Percentiles rank a stretch among this genome's conserved stretches.
These are phyloP conservation scores for Triplophysa tibetana DNA, from an alignment of 2,113 vertebrate species.

Conservation along the genomic window DNA sequence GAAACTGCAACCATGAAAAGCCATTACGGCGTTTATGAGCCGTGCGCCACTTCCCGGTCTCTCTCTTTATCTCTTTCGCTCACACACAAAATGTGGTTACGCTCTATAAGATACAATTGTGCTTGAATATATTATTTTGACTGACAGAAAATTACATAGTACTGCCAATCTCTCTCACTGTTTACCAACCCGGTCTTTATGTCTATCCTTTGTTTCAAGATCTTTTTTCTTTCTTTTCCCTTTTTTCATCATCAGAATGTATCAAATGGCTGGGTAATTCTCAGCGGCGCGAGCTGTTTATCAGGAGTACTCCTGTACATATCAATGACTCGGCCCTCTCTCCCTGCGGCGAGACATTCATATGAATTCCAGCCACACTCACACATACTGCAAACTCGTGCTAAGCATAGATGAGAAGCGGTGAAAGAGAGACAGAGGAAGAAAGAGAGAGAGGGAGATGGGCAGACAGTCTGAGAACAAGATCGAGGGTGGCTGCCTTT, in stretches of 20 bases:
- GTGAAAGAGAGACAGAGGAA: constrained; percentile 44
- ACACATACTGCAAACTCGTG: constrained; percentile 69
- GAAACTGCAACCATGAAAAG: constrained; percentile 44
- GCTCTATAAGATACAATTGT: constrained; percentile 44
- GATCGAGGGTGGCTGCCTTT: constrained; percentile 33
- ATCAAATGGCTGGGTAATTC: constrained; percentile 72
- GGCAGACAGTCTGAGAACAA: constrained; percentile 24
- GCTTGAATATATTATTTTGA: constrained; percentile 43
- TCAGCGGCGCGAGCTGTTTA: constrained; percentile 72
- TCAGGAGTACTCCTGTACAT: constrained; percentile 76
- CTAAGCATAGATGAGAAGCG: constrained; percentile 74
- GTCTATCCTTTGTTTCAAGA: constrained; percentile 59
- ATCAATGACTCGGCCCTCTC: constrained; percentile 74
- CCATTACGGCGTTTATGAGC: constrained; percentile 50
- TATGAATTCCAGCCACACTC: constrained; percentile 81
- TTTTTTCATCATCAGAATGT: constrained; percentile 69
- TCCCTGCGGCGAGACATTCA: constrained; percentile 70
- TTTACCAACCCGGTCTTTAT: constrained; percentile 62
- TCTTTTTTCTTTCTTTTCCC: constrained; percentile 50
- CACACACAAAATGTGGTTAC: constrained; percentile 35
- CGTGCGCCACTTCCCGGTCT: constrained; percentile 35
- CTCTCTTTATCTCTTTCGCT: constrained; percentile 38
- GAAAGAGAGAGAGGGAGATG: constrained; percentile 35
- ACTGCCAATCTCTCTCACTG: constrained; percentile 35
- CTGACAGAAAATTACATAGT: constrained; percentile 44